Base-by-base conservation (phyloP, 2,113 vertebrate species). In the Saccopteryx leptura region DNA sequence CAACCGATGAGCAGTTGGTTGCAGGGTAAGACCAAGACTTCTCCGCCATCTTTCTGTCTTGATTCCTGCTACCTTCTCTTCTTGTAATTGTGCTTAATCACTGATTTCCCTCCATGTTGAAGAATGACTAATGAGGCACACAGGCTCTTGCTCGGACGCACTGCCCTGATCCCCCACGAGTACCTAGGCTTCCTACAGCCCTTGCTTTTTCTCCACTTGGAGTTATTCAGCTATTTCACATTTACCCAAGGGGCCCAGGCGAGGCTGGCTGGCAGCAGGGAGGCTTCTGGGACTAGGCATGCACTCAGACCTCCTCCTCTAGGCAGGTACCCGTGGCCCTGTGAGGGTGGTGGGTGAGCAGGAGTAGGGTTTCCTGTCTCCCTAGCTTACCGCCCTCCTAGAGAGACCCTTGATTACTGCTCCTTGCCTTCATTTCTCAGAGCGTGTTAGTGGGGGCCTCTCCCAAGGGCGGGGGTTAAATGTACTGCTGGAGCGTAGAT, bases 1-100 rank as follows among this genome's bases (percentile, higher is more conserved):
- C 99, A 99, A 99, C 98, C 98, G 99, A 99, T 98, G 99, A 99
- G 99, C 99, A 99, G 98, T 99, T 99, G 99, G 99, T 99, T 99
- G 98, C 99, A 90, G 99, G 99, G 99, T 99, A 99, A 99, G 99
- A 99, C 96, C 96, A 97, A 98, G 58, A 98, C 5, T 86, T 99
- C 98, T 98, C 97, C 99, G 98, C 98, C 98, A 92, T 93, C 98
- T 98, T 97, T 98, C 98, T 98, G 97, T 98, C 98, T 99, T 98
- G 98, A 99, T 98, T 99, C 98, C 97, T 96, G 98, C 98, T 98
- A 91, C 97, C 96, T 96, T 98, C 85, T 97, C 96, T 98, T 97
- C 96, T 96, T 97, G 87, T 98, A 97, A 97, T 98, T 97, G 97
- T 98, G 97, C 98, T 98, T 97, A 97, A 81, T 97, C 97, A 97